Evolutionary conservation across 1,140 invertebrate species (phyloP).

Genomic region (Diachasma alloeum): DNA sequence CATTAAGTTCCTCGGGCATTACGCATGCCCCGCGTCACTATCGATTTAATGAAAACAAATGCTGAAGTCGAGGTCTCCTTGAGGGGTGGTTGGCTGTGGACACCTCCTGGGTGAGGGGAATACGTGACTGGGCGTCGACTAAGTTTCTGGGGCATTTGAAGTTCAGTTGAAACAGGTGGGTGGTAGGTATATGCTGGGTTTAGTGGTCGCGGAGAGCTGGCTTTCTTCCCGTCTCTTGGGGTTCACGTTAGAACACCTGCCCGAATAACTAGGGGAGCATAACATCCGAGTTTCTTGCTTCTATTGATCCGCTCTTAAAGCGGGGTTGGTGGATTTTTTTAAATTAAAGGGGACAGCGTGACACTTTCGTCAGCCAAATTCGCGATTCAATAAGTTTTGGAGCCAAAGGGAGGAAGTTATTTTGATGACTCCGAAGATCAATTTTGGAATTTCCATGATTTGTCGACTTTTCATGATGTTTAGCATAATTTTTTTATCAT

Average conservation of each 20-base stretch:
- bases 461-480: too few relatives aligned
- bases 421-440: too few relatives aligned
- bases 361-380: too few relatives aligned
- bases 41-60: background rate
- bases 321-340: background rate
- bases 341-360: background rate
- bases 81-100: background rate
- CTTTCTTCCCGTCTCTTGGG: background rate
- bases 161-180: background rate
- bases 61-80: too few relatives aligned
- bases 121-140: background rate
- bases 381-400: too few relatives aligned
- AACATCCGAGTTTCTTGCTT: background rate
- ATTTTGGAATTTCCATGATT: too few relatives aligned
- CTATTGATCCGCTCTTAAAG: background rate
- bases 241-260: slow-evolving; percentile 17
- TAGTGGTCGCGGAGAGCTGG: background rate
- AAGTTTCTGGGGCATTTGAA: slow-evolving; percentile 2
- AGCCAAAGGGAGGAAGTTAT: too few relatives aligned
- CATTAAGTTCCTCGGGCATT: background rate
- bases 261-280: slow-evolving; percentile 14
- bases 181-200: background rate
- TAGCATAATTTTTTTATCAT: too few relatives aligned
- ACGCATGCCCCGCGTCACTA: background rate
- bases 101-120: background rate